phyloP scores from a whole-genome alignment of 53 echinoderm and acorn worm genomes.

The Holothuria leucospilota region DNA sequence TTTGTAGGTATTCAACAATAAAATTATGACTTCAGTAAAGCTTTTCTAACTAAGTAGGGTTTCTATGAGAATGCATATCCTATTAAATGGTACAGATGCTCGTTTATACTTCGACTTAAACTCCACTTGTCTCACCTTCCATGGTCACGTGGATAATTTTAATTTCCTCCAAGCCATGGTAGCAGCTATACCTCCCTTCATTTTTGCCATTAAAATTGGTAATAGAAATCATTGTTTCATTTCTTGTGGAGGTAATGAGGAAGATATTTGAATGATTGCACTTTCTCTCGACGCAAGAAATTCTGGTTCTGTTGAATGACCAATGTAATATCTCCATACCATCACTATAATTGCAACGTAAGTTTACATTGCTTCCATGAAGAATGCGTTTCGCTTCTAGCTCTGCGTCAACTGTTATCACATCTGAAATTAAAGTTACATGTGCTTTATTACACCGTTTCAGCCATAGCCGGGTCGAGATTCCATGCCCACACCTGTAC shows the following conservation, averaged over 20 bases:
- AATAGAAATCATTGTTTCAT: not conserved
- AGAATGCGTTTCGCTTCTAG: not conserved
- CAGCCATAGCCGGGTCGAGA: too few species aligned
- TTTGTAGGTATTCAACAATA: too few species aligned
- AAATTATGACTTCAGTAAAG: too few species aligned
- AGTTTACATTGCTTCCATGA: too few species aligned
- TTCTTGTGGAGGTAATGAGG: not conserved
- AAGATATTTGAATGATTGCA: not conserved
- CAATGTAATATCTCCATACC: not conserved
- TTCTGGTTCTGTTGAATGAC: not conserved
- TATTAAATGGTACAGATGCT: too few species aligned
- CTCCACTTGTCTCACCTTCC: not conserved
- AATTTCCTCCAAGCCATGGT: conserved; percentile 12
- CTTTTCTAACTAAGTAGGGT: too few species aligned
- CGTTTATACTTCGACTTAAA: too few species aligned
- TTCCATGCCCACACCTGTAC: too few species aligned
- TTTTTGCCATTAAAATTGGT: not conserved
- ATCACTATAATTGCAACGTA: not conserved
- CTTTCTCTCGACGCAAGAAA: not conserved
- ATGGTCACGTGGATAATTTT: not conserved
- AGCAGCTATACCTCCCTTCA: not conserved
- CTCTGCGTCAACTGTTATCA: not conserved
- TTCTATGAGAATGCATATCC: too few species aligned
- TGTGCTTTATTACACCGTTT: too few species aligned
- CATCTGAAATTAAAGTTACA: not conserved